These are phyloP conservation scores for Lepus europaeus DNA, from an alignment of 2,113 vertebrate genomes.

Conservation along the genomic window DNA sequence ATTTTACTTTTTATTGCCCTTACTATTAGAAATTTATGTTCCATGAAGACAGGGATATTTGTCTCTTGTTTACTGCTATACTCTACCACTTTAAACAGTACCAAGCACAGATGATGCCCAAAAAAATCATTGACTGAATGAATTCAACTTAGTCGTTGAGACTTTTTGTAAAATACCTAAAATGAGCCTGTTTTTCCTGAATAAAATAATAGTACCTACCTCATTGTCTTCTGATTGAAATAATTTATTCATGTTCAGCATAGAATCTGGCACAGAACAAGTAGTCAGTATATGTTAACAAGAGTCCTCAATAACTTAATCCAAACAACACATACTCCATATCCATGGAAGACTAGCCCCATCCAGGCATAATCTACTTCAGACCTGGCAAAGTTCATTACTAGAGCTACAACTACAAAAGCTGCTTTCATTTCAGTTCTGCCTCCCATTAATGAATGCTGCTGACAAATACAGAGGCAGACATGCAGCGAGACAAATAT, in stretches of 20 bases:
- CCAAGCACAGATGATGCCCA: neutral
- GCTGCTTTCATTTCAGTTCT: conserved; percentile 1
- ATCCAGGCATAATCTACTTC: neutral
- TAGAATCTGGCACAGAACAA: neutral
- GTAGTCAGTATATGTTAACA: neutral
- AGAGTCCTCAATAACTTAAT: conserved; percentile 18
- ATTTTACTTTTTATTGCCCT: conserved; percentile 10
- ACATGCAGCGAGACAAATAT: neutral
- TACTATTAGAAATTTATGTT: conserved; percentile 42
- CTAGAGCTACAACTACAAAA: conserved; percentile 5
- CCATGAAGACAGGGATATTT: neutral
- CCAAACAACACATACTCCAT: neutral
- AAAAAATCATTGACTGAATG: neutral
- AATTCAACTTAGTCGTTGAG: conserved; percentile 13
- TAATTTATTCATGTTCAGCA: neutral
- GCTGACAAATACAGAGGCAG: neutral
- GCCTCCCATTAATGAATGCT: conserved; percentile 5
- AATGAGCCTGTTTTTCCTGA: neutral
- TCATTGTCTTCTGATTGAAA: conserved; percentile 7
- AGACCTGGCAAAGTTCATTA: neutral
- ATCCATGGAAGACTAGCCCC: neutral
- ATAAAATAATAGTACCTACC: neutral
- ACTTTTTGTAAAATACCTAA: conserved; percentile 16
- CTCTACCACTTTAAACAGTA: neutral
- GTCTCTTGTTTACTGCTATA: neutral